Base-by-base conservation (phyloP, 2,888 invertebrate species). In the Napeogenes sylphis region DNA sequence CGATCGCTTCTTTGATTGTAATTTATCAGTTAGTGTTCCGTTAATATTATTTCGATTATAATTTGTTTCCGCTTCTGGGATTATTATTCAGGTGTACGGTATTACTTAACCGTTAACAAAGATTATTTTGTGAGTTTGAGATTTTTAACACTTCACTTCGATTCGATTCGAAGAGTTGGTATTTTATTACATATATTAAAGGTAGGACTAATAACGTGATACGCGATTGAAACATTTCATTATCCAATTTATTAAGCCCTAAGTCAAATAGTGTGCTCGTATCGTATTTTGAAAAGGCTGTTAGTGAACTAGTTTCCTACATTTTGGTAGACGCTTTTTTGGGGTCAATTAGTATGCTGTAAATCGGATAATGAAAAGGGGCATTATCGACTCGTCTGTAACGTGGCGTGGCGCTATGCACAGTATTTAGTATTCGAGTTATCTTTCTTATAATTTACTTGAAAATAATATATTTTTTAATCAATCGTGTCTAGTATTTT, bases 401-500 rank as follows among this genome's bases (percentile, higher is more conserved):
- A 47, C 13, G 55, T 56, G 66, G 53, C 38, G 61, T 51, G 61
- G 55, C 54, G 45, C 14, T 38, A 51, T 45, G 55, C 57, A 64
- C 62, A 33, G 35, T 57, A 55, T 30, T 54, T 58, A 59, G 59
- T 4, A 14, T 47, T 47, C 2, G 14, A 14, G 35, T 35, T 35
- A 5, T 35, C 5, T 35, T 35, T 35, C 4, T 4, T 5, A 5
- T 10, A 42, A 42, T 10, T 2, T 10, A 10, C 42, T 3, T 2
- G 42, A 10, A 12, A 10, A 10, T 42, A 8, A 8, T 10, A 12
- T 12, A 10, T 10, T 0, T 12, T 42, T 2, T 42, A 42, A 10
- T 42, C 3, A 42, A 10, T 42, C 3, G 12, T 42, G 3, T 42
- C 10, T 73, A n/a, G 71, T 76, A 74, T 76, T 74, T 73, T 75